Conservation (phyloP, 2,888 invertebrate genomes). For the Dryobotodes eremita region DNA sequence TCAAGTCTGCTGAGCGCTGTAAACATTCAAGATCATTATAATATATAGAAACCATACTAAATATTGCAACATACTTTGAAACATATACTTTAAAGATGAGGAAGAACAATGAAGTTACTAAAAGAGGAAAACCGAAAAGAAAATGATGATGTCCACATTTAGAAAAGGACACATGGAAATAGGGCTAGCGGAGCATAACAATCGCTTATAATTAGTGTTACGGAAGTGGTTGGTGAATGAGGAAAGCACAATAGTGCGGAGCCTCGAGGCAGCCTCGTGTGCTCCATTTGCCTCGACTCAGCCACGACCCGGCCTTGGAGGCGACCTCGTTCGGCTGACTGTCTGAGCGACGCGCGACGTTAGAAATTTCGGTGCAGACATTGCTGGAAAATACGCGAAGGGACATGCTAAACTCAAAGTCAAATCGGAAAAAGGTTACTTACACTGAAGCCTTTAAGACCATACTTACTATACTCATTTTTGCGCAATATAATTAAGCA, state of each 20-base stretch:
- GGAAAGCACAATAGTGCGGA: conserved; percentile 79
- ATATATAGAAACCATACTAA: conserved; percentile 6
- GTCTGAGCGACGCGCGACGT: conserved; percentile 11
- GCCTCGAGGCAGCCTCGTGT: conserved; percentile 79
- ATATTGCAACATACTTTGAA: conserved; percentile 4
- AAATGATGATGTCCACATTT: conserved; percentile 63
- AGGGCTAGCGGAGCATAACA: conserved; percentile 73
- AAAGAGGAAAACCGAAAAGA: conserved; percentile 56
- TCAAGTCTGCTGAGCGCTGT: background rate
- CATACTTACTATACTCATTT: background rate
- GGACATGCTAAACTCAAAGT: background rate
- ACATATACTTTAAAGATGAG: conserved; percentile 28
- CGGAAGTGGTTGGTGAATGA: conserved; percentile 76
- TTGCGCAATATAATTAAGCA: conserved; percentile 7
- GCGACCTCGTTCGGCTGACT: conserved; percentile 67
- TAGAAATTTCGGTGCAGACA: conserved; percentile 53
- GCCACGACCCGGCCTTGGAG: conserved; percentile 74
- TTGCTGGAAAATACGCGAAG: conserved; percentile 5
- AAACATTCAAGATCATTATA: conserved; percentile 11
- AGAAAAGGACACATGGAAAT: conserved; percentile 71
- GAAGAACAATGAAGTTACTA: conserved; percentile 17
- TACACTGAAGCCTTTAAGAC: no score
- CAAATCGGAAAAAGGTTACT: no score
- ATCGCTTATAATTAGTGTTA: conserved; percentile 74
- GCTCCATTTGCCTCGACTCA: conserved; percentile 75